Base-by-base conservation (phyloP, 1,140 invertebrate genomes). In the Brachionus manjavacas region DNA sequence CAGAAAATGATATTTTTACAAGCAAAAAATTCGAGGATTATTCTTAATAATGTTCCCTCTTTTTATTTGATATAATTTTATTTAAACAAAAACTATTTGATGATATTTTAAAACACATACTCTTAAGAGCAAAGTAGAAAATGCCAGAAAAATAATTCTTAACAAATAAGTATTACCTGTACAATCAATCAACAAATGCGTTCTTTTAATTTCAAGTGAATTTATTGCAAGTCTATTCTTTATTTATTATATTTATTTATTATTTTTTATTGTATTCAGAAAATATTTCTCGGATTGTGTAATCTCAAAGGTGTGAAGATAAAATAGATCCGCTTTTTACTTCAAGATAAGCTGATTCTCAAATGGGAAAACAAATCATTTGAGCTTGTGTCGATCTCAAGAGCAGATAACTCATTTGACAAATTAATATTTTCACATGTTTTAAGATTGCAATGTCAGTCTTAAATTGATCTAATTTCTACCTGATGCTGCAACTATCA, bases 261-360 rank as follows among this genome's bases (percentile, higher is more conserved):
- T 46, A 12, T 46, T 12, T 11, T 2, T 14, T 35, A 1, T 46
- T 3, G 14, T 12, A 46, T 46, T 35, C 31, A 35, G 31, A 35
- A 46, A 0, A 46, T 46, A 46, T 14, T 46, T 46, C 11, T 46
- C 43, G 0, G 14, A 16, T 55, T 60, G 8, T 14, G 14, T 60
- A 23, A 35, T 68, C 31, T 12, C 25, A 68, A 31, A 68, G 28
- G 66, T 68, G 66, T 68, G 66, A 68, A 68, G 66, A 68, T 68
- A 68, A 68, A 68, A 68, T 39, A 68, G 66, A 68, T 68, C 66
- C 66, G 66, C 66, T 68, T 68, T 68, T 39, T 14, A 12, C 25
- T 68, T 31, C 6, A 25, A 68, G 66, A 68, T 68, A 68, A 68
- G 23, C 31, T 12, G 12, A 68, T 68, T 68, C 28, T 31, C 25